These are phyloP conservation scores for Perdix hodgsoniae DNA, from an alignment of 2,797 vertebrate genomes.

Conservation along the genomic window DNA sequence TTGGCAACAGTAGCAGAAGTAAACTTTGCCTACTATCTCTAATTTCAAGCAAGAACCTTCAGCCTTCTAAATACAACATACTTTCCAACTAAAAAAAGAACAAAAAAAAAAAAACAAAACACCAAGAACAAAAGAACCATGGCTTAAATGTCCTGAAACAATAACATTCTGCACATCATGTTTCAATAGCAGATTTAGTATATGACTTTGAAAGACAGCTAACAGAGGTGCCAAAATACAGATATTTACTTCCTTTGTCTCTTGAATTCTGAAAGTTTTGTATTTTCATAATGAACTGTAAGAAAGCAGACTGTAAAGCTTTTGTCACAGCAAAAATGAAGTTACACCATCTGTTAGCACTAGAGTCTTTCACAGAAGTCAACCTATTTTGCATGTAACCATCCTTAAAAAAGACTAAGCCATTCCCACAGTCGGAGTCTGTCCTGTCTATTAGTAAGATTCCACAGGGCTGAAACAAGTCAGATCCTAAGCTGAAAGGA, in stretches of 20 bases:
- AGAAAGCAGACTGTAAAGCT: neutral
- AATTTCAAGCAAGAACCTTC: neutral
- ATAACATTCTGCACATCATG: neutral
- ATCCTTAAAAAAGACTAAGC: neutral
- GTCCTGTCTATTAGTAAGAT: neutral
- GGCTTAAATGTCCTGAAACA: neutral
- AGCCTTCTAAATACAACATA: neutral
- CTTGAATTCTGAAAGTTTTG: neutral
- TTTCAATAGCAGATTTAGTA: neutral
- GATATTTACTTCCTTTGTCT: neutral
- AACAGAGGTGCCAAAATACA: neutral
- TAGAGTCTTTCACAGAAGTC: neutral
- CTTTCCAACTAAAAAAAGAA: neutral
- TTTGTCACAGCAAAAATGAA: neutral
- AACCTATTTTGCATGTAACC: neutral
- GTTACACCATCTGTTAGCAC: rapidly evolving
- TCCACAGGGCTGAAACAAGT: neutral
- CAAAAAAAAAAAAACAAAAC: neutral
- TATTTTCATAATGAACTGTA: neutral
- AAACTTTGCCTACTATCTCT: neutral
- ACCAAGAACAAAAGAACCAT: neutral
- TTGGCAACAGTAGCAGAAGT: neutral
- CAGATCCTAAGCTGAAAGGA: neutral
- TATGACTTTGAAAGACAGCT: neutral
- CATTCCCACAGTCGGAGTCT: neutral